Percentiles rank a stretch among this genome's conserved stretches.
These are phyloP conservation scores for Dermatophagoides farinae DNA, from an alignment of 1,140 invertebrate species.

Conservation along the genomic window DNA sequence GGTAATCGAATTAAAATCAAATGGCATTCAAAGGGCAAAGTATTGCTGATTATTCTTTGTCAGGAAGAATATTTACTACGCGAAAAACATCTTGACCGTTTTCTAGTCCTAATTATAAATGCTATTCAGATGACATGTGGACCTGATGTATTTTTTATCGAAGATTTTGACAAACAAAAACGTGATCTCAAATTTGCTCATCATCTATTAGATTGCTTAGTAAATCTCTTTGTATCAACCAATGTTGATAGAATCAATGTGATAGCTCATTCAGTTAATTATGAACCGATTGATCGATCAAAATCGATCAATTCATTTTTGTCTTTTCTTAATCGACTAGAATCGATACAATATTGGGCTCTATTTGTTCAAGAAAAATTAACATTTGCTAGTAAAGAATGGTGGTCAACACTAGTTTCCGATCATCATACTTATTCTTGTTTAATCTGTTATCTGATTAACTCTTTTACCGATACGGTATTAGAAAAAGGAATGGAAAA, in stretches of 20 bases:
- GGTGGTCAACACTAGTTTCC: slow-evolving; percentile 8
- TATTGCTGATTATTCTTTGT: slow-evolving; percentile 3
- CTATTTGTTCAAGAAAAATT: slow-evolving; percentile 5
- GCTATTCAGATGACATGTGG: slow-evolving; percentile 6
- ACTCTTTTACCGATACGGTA: background rate
- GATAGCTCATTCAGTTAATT: background rate
- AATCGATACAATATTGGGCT: slow-evolving; percentile 5
- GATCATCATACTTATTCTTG: background rate
- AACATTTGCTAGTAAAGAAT: slow-evolving; percentile 8
- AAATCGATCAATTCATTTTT: background rate
- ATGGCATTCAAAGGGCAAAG: slow-evolving; percentile 9
- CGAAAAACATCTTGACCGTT: background rate
- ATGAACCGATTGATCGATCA: background rate
- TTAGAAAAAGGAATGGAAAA: background rate
- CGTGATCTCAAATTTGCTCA: slow-evolving; percentile 2
- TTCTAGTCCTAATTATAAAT: slow-evolving; percentile 11
- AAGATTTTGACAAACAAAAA: slow-evolving; percentile 11
- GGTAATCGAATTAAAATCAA: background rate
- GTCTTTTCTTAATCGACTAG: background rate
- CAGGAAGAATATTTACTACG: too few species aligned
- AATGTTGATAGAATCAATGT: background rate
- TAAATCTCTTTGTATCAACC: slow-evolving; percentile 2
- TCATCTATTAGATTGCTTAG: slow-evolving; percentile 11
- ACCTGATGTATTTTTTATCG: background rate
- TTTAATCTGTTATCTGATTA: background rate